These are phyloP conservation scores for Atta colombica DNA, from an alignment of 1,140 invertebrate genomes.

Conservation along the genomic window DNA sequence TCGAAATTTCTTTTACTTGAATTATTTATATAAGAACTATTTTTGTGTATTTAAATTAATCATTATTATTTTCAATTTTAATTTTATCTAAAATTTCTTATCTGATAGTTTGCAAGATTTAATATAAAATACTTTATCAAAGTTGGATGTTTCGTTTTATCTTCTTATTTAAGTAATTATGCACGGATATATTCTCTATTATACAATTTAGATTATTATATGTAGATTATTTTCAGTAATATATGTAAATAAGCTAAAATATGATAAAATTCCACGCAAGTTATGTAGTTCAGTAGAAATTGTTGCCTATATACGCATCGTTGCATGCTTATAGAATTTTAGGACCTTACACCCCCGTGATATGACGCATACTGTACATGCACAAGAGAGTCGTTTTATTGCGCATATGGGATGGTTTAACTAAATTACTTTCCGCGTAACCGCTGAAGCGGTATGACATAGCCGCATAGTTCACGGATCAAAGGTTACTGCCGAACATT, in stretches of 20 bases:
- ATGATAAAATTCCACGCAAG: conserved; percentile 28
- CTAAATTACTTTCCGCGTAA: conserved; percentile 77
- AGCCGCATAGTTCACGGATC: conserved; percentile 77
- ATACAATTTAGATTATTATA: conserved; percentile 16
- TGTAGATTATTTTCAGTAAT: not conserved
- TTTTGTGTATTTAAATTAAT: not conserved
- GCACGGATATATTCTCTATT: not conserved
- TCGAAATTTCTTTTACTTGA: too few species aligned
- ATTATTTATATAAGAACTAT: not conserved
- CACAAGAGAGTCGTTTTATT: conserved; percentile 71
- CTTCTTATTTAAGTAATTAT: not conserved
- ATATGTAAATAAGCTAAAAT: conserved; percentile 34
- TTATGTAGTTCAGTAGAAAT: conserved; percentile 56
- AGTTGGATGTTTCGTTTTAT: not conserved
- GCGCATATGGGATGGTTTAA: conserved; percentile 75
- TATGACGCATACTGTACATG: conserved; percentile 55
- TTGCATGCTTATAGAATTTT: conserved; percentile 63
- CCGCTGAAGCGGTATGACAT: conserved; percentile 74
- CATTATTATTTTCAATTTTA: not conserved
- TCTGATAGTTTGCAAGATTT: not conserved
- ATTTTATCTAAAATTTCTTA: not conserved
- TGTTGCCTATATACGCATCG: conserved; percentile 39
- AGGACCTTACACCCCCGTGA: conserved; percentile 43
- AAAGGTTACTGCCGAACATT: conserved; percentile 73
- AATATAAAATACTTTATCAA: not conserved